These are phyloP conservation scores for Myrmecobius fasciatus DNA, from an alignment of 2,113 vertebrate genomes.

Conservation along the genomic window DNA sequence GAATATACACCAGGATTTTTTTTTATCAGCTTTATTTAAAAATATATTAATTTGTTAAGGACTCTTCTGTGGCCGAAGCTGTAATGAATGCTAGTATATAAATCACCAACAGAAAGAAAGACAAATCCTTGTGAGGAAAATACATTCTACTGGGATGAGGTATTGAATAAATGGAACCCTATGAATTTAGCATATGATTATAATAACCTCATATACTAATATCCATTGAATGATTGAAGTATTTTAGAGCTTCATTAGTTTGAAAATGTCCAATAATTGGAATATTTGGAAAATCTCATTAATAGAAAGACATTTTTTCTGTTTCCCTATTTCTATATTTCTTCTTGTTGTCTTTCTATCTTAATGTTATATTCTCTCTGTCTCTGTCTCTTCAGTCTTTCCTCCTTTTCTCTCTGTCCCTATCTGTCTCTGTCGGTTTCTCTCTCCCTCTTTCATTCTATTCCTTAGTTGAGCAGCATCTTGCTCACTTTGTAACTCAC, in stretches of 20 bases:
- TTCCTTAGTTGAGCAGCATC: not conserved
- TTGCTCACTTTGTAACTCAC: not conserved
- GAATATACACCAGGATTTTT: not conserved
- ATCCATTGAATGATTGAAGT: not conserved
- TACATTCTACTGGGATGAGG: no score
- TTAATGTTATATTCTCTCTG: not conserved
- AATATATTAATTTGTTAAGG: not conserved
- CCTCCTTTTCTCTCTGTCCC: no score
- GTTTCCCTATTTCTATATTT: not conserved
- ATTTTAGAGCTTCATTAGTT: not conserved
- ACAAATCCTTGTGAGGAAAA: no score
- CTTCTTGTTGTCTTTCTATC: not conserved
- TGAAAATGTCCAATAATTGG: not conserved
- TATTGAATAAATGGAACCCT: not conserved
- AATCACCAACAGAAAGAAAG: no score
- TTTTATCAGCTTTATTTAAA: no score
- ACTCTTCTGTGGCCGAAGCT: no score
- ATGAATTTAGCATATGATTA: not conserved
- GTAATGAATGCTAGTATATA: no score
- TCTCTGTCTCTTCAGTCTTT: not conserved
- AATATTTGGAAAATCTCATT: not conserved
- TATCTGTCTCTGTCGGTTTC: no score
- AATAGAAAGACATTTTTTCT: not conserved
- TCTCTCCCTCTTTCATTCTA: no score
- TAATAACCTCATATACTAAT: not conserved